Evolutionary conservation across 2,888 invertebrate species (phyloP).

Genomic region (Nasonia oneida): DNA sequence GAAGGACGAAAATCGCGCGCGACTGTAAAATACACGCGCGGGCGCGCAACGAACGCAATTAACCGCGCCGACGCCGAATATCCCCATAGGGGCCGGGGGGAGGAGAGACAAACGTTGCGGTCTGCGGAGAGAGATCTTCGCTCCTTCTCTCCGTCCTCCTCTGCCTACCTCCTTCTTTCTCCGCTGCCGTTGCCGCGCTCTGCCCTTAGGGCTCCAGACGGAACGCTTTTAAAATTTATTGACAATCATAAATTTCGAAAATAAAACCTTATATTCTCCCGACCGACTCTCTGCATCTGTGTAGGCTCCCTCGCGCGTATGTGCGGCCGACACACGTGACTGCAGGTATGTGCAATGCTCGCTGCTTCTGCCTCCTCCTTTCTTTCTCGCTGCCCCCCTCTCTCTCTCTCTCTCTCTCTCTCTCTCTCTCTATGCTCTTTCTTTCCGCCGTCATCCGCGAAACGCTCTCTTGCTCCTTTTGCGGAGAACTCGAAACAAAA

Average conservation of each 20-base stretch:
- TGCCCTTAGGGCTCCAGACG: conserved; percentile 79
- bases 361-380: conserved; percentile 60
- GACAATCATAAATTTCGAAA: conserved; percentile 80
- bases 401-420: conserved; percentile 47
- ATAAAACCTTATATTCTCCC: conserved; percentile 79
- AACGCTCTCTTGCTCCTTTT: conserved; percentile 70
- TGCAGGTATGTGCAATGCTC: conserved; percentile 61
- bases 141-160: conserved; percentile 66
- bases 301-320: conserved; percentile 58
- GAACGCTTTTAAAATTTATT: conserved; percentile 80
- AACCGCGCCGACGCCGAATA: conserved; percentile 74
- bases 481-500: conserved; percentile 76
- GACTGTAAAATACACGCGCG: conserved; percentile 76
- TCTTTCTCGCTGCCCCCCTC: conserved; percentile 58
- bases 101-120: conserved; percentile 66
- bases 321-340: conserved; percentile 52
- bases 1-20: conserved; percentile 73
- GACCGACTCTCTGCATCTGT: conserved; percentile 63
- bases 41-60: conserved; percentile 76
- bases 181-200: conserved; percentile 61
- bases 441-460: conserved; percentile 57
- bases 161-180: conserved; percentile 68
- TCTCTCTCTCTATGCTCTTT: conserved; percentile 51
- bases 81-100: conserved; percentile 72
- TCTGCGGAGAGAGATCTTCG: conserved; percentile 61